A percentile compares a stretch with the other conserved stretches of the same genome.
phyloP scores from a whole-genome alignment of 2,888 invertebrate species.

The Pterostichus madidus region DNA sequence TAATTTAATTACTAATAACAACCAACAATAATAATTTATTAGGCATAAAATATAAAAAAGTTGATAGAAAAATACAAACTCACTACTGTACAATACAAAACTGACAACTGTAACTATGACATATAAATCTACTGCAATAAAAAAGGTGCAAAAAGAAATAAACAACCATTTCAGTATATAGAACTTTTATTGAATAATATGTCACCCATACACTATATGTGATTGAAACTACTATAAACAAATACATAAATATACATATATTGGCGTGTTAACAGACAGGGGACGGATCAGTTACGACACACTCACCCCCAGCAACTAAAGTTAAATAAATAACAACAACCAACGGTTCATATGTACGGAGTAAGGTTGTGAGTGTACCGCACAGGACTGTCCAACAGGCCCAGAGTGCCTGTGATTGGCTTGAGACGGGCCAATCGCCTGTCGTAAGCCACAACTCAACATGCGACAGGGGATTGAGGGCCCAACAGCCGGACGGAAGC shows the following conservation, averaged over 20 bases:
- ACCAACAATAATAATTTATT: too few relatives aligned
- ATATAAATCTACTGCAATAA: too few relatives aligned
- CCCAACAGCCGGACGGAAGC: slow-evolving; percentile 76
- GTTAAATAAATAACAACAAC: background rate
- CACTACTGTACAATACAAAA: too few relatives aligned
- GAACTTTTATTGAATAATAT: slow-evolving; percentile 65
- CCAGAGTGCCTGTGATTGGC: slow-evolving; percentile 70
- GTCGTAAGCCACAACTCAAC: slow-evolving; percentile 74
- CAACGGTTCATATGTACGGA: too few relatives aligned
- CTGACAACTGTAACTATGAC: too few relatives aligned
- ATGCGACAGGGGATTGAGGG: slow-evolving; percentile 81
- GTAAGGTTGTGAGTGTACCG: slow-evolving; percentile 28
- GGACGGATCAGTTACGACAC: slow-evolving; percentile 55
- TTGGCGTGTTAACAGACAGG: slow-evolving; percentile 67
- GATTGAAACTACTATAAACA: slow-evolving; percentile 64
- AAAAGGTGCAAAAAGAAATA: slow-evolving; percentile 1
- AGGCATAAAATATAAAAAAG: too few relatives aligned
- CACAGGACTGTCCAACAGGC: slow-evolving; percentile 70
- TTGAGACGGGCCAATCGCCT: slow-evolving; percentile 74
- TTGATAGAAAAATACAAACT: too few relatives aligned
- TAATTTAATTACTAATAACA: too few relatives aligned
- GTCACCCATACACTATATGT: slow-evolving; percentile 65
- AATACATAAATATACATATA: slow-evolving; percentile 67
- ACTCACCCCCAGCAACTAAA: slow-evolving; percentile 17
- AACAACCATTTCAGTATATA: slow-evolving; percentile 46